Evolutionary conservation across 1,140 invertebrate genomes (phyloP), one percentile per base, ranked within the genome.

Genomic region (Ptiloglossa arizonensis): DNA sequence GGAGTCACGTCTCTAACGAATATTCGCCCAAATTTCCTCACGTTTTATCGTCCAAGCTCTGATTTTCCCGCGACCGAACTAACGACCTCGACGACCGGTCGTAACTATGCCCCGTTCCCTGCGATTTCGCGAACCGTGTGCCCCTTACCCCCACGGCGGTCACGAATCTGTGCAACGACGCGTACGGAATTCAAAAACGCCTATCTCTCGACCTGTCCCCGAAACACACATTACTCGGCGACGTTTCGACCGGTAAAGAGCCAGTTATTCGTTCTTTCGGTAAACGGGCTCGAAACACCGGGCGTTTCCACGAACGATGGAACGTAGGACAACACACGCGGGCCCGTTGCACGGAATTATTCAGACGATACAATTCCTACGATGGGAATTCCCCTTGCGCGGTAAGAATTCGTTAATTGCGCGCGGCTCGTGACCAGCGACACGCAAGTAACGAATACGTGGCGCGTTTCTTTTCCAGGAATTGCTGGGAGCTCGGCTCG

Each of bases 11-110:
- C 68, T 13, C 66, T 48, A 44, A 72, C 78, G 76, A 86, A 84
- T 82, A 82, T 83, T 83, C 84, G 67, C 69, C 72, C 67, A 76
- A 82, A 80, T 82, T 86, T 79, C 80, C 79, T 85, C 76, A 82
- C 80, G 79, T 86, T 86, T 86, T 82, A 85, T 86, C 80, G 76
- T 68, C 57, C 56, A 63, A 27, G 62, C 48, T 75, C 67, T 79
- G 81, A 87, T 86, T 85, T 81, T 57, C 59, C 64, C 63, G 68
- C 74, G 73, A 41, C 59, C 68, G 38, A 80, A 70, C 50, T 80
- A 62, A 60, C 35, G 67, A 71, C 44, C 72, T 62, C 56, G 60
- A 60, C 59, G 50, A 64, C 70, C 77, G 62, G 54, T 62, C 81
- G 52, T 82, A 83, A 83, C 59, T 63, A 66, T 54, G 29, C 35